Evolutionary conservation across 2,888 invertebrate species (phyloP), one percentile per base, ranked within the genome.

Genomic region (Mamestra brassicae): DNA sequence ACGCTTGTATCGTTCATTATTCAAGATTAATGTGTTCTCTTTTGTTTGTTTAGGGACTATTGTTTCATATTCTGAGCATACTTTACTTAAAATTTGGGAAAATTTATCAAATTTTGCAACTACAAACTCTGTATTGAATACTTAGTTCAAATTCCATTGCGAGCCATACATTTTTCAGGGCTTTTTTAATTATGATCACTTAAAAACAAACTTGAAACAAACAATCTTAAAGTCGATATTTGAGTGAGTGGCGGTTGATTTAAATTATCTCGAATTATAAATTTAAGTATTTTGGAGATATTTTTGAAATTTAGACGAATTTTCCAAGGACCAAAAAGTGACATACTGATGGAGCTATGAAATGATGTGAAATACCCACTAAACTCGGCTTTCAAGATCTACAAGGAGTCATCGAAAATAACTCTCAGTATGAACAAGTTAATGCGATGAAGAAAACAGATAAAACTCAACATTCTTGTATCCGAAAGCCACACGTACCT

Each of bases 1-100:
- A 63, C 72, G 78, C 62, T 62, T 65, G 64, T 74, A 60, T 57
- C 57, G 77, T 71, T 74, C 54, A 68, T 84, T 83, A 81, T 74
- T 63, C 64, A 45, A 71, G 52, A 76, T 71, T 69, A 62, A 76
- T 63, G 36, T 61, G 57, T 15, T 69, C 34, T 70, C 52, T 74
- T 79, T 79, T 61, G 69, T 67, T 80, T 57, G 47, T 62, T 17
- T 47, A 52, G 13, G 15, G 36, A 45, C 26, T 26, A 78, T 50
- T 63, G 26, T 60, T 36, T 62, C 15, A 42, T n/a, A 64, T 74
- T 54, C 38, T 1, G 36, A 62, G 2, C 36, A 36, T 26, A 5
- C 17, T 60, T n/a, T 60, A 17, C 8, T 4, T 60, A 52, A 7
- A 52, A 52, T 17, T 52, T 6, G 52, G 7, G 52, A 17, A 1